phyloP scores from a whole-genome alignment of 2,797 vertebrate genomes.

The Rhinella marina region DNA sequence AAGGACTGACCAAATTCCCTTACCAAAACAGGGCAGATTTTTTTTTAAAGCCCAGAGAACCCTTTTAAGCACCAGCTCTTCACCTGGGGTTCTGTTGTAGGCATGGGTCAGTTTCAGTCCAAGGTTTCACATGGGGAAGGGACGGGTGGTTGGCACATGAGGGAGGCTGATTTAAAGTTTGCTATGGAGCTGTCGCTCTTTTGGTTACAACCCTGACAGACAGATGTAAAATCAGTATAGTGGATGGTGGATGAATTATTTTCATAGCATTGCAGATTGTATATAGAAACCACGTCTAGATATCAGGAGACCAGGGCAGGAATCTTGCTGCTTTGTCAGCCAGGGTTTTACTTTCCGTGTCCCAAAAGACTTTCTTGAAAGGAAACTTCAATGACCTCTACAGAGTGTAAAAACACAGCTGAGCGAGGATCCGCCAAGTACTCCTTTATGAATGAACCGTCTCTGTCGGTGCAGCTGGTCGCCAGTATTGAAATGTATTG shows the following conservation, averaged over 20 bases:
- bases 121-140: neutral
- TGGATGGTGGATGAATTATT: neutral
- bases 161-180: neutral
- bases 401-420: slow-evolving; percentile 23
- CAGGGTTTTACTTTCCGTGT: slow-evolving; percentile 52
- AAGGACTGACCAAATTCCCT: too few species aligned
- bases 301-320: slow-evolving; percentile 6
- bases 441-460: slow-evolving; percentile 33
- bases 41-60: too few species aligned
- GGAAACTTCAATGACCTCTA: slow-evolving; percentile 53
- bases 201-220: neutral
- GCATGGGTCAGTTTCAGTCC: too few species aligned
- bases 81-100: too few species aligned
- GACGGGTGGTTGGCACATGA: too few species aligned
- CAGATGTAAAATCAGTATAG: too few species aligned
- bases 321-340: slow-evolving; percentile 12
- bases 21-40: too few species aligned
- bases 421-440: slow-evolving; percentile 8
- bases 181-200: neutral
- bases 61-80: too few species aligned
- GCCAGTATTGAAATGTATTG: neutral
- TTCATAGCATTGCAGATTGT: neutral
- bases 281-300: neutral
- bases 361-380: slow-evolving; percentile 38
- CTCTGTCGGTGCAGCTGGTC: slow-evolving; percentile 27